A percentile compares a stretch with the other conserved stretches of the same genome.
Conservation (phyloP, 2,797 vertebrate species). For the Columba guinea region DNA sequence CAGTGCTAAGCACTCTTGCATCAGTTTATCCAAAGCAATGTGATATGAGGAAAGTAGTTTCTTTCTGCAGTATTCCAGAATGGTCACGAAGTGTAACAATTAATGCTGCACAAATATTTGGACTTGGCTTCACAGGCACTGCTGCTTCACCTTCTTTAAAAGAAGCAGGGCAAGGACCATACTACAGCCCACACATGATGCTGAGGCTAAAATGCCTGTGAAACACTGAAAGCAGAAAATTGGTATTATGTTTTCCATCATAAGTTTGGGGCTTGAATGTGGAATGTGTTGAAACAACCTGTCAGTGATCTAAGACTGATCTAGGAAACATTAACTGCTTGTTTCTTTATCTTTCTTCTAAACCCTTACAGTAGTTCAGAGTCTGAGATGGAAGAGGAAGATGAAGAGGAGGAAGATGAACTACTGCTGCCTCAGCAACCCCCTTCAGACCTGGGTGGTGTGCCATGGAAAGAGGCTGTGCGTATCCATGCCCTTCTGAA, state of each 20-base stretch:
- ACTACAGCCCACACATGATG: not conserved
- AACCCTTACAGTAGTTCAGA: constrained; percentile 88
- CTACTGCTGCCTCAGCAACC: constrained; percentile 72
- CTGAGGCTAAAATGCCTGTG: not conserved
- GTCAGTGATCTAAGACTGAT: not conserved
- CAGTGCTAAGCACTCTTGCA: not conserved
- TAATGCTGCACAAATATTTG: not conserved
- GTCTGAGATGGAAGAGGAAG: constrained; percentile 87
- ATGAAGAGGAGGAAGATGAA: constrained; percentile 84
- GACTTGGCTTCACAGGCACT: not conserved
- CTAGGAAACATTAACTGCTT: not conserved
- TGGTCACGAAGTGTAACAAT: not conserved
- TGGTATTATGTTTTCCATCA: not conserved
- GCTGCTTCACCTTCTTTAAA: not conserved
- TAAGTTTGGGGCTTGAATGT: not conserved
- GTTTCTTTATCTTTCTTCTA: not conserved
- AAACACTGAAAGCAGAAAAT: not conserved
- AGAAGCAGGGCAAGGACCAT: not conserved
- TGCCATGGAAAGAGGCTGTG: constrained; percentile 96
- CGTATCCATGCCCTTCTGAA: constrained; percentile 90
- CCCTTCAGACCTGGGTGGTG: constrained; percentile 89
- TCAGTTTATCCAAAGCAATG: not conserved
- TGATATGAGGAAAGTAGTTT: not conserved
- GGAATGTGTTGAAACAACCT: not conserved
- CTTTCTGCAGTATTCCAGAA: not conserved